Evolutionary conservation across 2,888 invertebrate species (phyloP).

Genomic region (Nomada lathburiana): DNA sequence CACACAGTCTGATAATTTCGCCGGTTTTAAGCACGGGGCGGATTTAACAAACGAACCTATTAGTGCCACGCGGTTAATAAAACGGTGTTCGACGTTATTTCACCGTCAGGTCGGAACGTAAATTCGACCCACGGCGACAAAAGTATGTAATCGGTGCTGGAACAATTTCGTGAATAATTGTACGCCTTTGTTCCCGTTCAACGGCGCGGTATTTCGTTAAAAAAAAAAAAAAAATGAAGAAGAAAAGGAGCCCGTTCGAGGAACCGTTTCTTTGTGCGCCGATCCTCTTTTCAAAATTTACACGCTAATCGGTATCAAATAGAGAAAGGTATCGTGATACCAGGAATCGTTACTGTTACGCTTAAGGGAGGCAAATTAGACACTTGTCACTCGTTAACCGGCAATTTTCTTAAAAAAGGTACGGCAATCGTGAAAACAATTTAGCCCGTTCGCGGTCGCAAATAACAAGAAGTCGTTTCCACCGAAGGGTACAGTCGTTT

Average conservation of each 20-base stretch:
- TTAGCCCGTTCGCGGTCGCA: conserved; percentile 42
- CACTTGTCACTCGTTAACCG: conserved; percentile 70
- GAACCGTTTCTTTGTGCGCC: not conserved
- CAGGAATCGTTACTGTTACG: conserved; percentile 32
- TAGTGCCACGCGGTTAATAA: conserved; percentile 14
- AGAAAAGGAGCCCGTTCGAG: no score
- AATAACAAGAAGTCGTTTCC: conserved; percentile 28
- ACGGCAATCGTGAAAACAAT: conserved; percentile 64
- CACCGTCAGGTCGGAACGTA: not conserved
- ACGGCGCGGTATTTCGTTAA: not conserved
- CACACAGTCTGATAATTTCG: conserved; percentile 20
- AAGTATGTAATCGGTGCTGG: not conserved
- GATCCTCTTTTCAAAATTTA: not conserved
- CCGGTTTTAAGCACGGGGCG: conserved; percentile 13
- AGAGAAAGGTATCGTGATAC: conserved; percentile 37
- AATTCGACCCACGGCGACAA: not conserved
- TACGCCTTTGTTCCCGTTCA: not conserved
- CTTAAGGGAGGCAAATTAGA: conserved; percentile 59
- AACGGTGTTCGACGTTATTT: conserved; percentile 14
- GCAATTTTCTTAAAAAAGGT: conserved; percentile 65
- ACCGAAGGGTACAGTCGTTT: conserved; percentile 37
- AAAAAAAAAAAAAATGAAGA: not conserved
- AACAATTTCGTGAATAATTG: conserved; percentile 19
- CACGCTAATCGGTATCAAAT: not conserved
- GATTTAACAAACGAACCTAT: conserved; percentile 29